These are phyloP conservation scores for Oxystoma pomonae DNA, from an alignment of 2,888 invertebrate species.

Conservation along the genomic window DNA sequence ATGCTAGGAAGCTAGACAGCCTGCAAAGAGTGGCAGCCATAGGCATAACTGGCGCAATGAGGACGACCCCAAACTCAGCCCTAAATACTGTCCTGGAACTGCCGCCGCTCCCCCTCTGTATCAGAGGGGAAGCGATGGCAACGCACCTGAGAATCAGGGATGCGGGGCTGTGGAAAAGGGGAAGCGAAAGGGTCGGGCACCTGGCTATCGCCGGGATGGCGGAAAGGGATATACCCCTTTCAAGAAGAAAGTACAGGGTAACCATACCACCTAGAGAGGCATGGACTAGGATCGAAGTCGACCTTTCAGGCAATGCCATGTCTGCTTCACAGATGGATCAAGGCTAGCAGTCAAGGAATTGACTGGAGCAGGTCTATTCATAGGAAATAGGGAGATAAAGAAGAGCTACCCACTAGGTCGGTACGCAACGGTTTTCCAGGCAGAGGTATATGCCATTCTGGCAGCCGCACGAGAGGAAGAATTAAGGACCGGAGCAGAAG, in stretches of 20 bases:
- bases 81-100: too few relatives aligned
- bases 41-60: too few relatives aligned
- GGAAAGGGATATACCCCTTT: background rate
- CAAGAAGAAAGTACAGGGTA: background rate
- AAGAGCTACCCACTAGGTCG: background rate
- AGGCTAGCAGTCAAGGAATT: background rate
- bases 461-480: too few relatives aligned
- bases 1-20: too few relatives aligned
- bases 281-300: background rate
- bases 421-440: too few relatives aligned
- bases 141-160: background rate
- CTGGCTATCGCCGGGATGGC: background rate
- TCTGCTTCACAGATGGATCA: background rate
- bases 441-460: too few relatives aligned
- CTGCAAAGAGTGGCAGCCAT: too few relatives aligned
- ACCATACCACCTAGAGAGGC: background rate
- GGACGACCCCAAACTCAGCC: too few relatives aligned
- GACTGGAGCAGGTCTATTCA: background rate
- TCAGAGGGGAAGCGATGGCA: background rate
- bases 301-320: background rate
- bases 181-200: background rate
- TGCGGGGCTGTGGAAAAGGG: background rate
- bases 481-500: too few relatives aligned
- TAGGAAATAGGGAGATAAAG: background rate
- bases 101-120: background rate